These are phyloP conservation scores for Sminthurinus signatus DNA, from an alignment of 1,140 invertebrate species.

Conservation along the genomic window DNA sequence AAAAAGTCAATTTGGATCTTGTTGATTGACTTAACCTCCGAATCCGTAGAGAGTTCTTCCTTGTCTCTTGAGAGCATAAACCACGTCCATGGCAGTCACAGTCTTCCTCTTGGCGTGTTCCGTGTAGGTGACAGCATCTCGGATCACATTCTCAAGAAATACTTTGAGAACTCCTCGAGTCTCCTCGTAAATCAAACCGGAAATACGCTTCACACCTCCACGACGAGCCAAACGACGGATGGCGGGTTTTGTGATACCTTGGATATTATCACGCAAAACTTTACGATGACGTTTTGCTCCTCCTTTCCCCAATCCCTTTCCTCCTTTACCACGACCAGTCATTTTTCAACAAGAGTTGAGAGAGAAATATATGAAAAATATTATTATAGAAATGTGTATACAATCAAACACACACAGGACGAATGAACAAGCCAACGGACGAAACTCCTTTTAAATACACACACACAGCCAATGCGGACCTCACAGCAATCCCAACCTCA, in stretches of 20 bases:
- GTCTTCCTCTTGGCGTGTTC: constrained; percentile 56
- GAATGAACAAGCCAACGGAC: too few species aligned
- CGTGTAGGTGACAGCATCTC: constrained; percentile 61
- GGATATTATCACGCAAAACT: constrained; percentile 53
- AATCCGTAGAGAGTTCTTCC: constrained; percentile 61
- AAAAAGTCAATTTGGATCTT: too few species aligned
- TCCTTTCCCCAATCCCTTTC: constrained; percentile 49
- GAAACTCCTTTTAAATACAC: too few species aligned
- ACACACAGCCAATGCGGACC: too few species aligned
- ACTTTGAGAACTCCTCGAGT: constrained; percentile 63
- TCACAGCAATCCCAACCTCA: too few species aligned
- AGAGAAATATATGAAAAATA: too few species aligned
- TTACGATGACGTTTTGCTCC: constrained; percentile 60
- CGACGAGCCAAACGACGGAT: constrained; percentile 56
- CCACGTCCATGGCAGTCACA: constrained; percentile 77
- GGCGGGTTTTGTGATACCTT: constrained; percentile 60
- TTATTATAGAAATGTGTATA: too few species aligned
- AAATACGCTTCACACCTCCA: constrained; percentile 59
- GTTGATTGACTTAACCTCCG: constrained; percentile 56
- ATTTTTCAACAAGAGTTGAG: constrained; percentile 44
- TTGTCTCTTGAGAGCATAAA: constrained; percentile 76
- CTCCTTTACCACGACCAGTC: constrained; percentile 60
- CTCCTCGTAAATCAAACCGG: constrained; percentile 66
- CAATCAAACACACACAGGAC: too few species aligned
- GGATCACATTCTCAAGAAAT: constrained; percentile 73